phyloP scores from a whole-genome alignment of 1,140 invertebrate species.

The Tribolium castaneum region DNA sequence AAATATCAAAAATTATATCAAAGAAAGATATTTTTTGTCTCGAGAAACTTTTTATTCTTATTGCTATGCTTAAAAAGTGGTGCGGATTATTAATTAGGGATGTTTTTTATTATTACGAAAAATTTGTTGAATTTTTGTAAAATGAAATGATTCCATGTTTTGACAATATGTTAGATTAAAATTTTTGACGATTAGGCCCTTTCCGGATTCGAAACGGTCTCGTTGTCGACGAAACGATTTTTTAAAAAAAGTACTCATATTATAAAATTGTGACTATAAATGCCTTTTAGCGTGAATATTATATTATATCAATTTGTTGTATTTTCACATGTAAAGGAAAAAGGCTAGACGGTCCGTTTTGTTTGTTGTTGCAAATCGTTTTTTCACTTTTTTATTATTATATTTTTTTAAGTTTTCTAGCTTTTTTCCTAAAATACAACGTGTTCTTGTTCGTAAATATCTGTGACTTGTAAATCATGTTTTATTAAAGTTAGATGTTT shows the following conservation, averaged over 20 bases:
- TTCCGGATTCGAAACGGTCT: neutral
- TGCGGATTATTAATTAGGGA: constrained; percentile 35
- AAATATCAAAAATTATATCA: constrained; percentile 59
- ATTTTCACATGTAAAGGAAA: constrained; percentile 59
- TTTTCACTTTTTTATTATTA: constrained; percentile 12
- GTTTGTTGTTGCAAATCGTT: constrained; percentile 23
- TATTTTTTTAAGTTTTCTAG: constrained; percentile 38
- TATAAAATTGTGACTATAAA: constrained; percentile 63
- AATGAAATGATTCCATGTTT: constrained; percentile 59
- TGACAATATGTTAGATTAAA: constrained; percentile 61
- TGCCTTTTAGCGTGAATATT: constrained; percentile 63
- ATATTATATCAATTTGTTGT: constrained; percentile 62
- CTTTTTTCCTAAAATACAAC: constrained; percentile 59
- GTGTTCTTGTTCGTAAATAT: constrained; percentile 61
- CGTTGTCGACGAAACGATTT: constrained; percentile 7
- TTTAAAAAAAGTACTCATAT: constrained; percentile 48
- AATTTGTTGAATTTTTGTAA: constrained; percentile 39
- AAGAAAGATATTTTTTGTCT: constrained; percentile 40
- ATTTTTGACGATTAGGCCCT: neutral
- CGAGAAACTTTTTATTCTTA: neutral
- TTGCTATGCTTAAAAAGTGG: constrained; percentile 26
- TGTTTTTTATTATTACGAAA: constrained; percentile 39
- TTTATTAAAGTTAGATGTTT: constrained; percentile 65
- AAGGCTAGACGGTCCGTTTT: constrained; percentile 43
- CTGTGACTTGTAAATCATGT: constrained; percentile 62